Conservation (phyloP, 2,113 vertebrate genomes). For the Spermophilus dauricus region DNA sequence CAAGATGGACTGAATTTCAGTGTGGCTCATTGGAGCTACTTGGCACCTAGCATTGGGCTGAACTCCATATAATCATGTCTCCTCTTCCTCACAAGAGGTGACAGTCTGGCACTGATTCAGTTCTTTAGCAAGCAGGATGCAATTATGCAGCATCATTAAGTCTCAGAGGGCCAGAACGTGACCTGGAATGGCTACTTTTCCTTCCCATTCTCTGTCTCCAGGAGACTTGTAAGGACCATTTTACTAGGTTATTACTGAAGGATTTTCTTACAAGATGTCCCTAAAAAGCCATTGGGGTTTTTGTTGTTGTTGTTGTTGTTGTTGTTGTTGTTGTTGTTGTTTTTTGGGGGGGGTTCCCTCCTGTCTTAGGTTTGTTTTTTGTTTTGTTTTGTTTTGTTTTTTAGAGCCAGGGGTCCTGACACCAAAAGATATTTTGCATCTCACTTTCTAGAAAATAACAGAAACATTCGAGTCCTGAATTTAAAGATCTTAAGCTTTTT, state of each 20-base stretch:
- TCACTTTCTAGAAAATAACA: slow-evolving; percentile 42
- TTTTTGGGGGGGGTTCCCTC: not conserved
- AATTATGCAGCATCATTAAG: not conserved
- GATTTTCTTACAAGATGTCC: slow-evolving; percentile 17
- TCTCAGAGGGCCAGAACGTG: not conserved
- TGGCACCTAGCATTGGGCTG: not conserved
- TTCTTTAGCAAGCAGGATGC: not conserved
- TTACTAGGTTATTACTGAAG: not conserved
- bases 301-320: not conserved
- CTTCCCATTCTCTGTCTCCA: not conserved
- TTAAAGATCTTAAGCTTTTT: not conserved
- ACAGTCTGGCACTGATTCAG: not conserved
- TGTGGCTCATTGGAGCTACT: not conserved
- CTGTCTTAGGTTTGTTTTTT: not conserved
- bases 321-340: not conserved
- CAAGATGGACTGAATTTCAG: slow-evolving; percentile 51
- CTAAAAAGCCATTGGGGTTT: not conserved
- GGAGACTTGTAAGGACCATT: not conserved
- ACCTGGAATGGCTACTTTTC: not conserved
- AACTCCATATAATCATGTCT: not conserved
- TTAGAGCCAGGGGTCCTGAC: not conserved
- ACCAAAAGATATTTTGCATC: slow-evolving; percentile 8
- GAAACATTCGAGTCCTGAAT: not conserved
- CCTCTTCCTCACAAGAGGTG: slow-evolving; percentile 29
- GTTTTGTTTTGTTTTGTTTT: too few species aligned